Percentiles rank a stretch among this genome's conserved stretches.
phyloP scores from a whole-genome alignment of 2,888 invertebrate species.

The Neuroscelio doddi region DNA sequence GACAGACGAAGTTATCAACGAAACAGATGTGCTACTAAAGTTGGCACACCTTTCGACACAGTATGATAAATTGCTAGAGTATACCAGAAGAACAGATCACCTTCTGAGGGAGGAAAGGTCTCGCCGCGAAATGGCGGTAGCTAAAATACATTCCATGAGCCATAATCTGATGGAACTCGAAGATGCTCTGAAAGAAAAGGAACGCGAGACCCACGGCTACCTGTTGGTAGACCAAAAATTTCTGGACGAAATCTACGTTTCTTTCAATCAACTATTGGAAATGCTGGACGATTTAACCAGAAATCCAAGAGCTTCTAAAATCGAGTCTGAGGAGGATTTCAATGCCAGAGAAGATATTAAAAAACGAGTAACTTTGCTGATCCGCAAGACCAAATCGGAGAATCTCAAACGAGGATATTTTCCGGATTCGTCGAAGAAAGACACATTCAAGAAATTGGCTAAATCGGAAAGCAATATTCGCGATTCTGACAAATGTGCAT shows the following conservation, averaged over 20 bases:
- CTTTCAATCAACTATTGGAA: constrained; percentile 60
- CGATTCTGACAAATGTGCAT: constrained; percentile 28
- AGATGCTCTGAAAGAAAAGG: constrained; percentile 54
- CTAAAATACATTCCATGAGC: constrained; percentile 54
- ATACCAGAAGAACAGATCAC: constrained; percentile 49
- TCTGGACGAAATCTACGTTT: constrained; percentile 61
- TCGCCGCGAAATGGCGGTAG: constrained; percentile 59
- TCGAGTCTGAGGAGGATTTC: background rate
- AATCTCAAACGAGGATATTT: constrained; percentile 52
- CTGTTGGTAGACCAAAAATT: constrained; percentile 62
- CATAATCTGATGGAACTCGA: constrained; percentile 57
- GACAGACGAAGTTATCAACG: constrained; percentile 5
- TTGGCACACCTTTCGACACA: constrained; percentile 52
- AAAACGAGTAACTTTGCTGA: constrained; percentile 54
- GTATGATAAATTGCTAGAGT: constrained; percentile 54
- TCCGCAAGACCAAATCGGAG: constrained; percentile 67
- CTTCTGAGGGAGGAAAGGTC: constrained; percentile 59
- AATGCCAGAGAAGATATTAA: constrained; percentile 49
- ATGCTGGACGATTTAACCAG: constrained; percentile 54
- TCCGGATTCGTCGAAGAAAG: constrained; percentile 16
- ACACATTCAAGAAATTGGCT: constrained; percentile 51
- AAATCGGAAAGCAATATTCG: constrained; percentile 62
- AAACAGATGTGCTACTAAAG: constrained; percentile 29
- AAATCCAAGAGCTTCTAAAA: constrained; percentile 16
- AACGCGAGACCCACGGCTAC: constrained; percentile 59